Evolutionary conservation across 1,140 invertebrate genomes (phyloP).

Genomic region (Magallana ariakensis): DNA sequence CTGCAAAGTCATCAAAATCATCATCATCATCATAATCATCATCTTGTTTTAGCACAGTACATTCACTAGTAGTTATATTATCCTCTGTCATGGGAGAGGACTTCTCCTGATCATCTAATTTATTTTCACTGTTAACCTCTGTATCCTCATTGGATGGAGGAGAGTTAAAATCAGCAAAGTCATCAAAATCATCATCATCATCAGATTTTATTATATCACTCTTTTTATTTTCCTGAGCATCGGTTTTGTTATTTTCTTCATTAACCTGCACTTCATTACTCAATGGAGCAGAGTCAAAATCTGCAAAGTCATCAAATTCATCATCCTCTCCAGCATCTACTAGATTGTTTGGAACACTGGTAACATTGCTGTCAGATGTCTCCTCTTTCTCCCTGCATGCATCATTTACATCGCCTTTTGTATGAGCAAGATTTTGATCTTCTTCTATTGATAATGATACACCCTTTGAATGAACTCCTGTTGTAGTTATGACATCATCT

Average conservation of each 20-base stretch:
- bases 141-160: background rate
- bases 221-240: background rate
- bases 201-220: background rate
- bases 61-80: background rate
- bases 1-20: slow-evolving; percentile 50
- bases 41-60: slow-evolving; percentile 6
- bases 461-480: too few relatives aligned
- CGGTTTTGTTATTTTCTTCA: background rate
- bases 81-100: too few relatives aligned
- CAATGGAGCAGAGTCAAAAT: background rate
- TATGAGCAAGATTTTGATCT: too few relatives aligned
- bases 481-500: too few relatives aligned
- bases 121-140: slow-evolving; percentile 1
- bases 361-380: background rate
- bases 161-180: slow-evolving; percentile 58
- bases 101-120: background rate
- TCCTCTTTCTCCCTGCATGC: background rate
- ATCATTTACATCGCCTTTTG: background rate
- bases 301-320: slow-evolving; percentile 50
- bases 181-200: slow-evolving; percentile 53
- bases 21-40: slow-evolving; percentile 41
- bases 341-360: too few relatives aligned
- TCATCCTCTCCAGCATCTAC: background rate
- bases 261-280: background rate
- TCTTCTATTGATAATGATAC: too few relatives aligned